Percentiles rank a stretch among this genome's conserved stretches.
These are phyloP conservation scores for Takifugu flavidus DNA, from an alignment of 2,113 vertebrate genomes.

Conservation along the genomic window DNA sequence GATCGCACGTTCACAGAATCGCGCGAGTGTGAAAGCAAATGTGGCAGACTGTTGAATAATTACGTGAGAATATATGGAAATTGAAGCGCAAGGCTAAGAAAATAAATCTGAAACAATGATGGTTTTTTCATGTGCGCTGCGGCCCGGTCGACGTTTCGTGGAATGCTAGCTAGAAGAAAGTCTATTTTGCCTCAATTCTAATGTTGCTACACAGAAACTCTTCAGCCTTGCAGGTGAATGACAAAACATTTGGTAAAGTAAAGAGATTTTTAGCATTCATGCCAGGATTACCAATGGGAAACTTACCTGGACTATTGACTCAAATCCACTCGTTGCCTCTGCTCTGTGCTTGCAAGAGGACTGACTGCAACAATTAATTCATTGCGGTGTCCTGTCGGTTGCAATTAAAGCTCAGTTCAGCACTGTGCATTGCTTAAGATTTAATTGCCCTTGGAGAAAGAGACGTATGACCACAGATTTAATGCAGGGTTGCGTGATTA, in stretches of 20 bases:
- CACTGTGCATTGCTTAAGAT: constrained; percentile 36
- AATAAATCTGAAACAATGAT: neutral
- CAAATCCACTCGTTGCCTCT: neutral
- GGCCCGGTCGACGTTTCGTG: neutral
- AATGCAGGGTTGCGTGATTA: neutral
- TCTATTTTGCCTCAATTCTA: too few species aligned
- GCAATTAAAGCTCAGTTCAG: constrained; percentile 27
- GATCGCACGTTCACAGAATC: constrained; percentile 35
- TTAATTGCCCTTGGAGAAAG: constrained; percentile 42
- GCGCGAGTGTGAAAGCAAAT: constrained; percentile 4
- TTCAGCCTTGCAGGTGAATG: too few species aligned
- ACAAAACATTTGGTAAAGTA: too few species aligned
- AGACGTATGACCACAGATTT: constrained; percentile 2
- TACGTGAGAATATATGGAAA: constrained; percentile 25
- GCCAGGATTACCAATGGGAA: too few species aligned
- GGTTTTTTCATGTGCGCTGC: neutral
- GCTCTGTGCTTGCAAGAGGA: constrained; percentile 6
- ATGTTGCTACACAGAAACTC: too few species aligned
- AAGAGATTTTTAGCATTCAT: too few species aligned
- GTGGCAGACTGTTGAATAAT: constrained; percentile 25
- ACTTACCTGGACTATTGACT: neutral
- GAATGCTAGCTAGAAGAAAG: neutral
- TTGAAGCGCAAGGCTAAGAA: neutral
- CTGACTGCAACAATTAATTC: constrained; percentile 40
- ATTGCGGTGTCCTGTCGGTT: constrained; percentile 38